Base-by-base conservation (phyloP, 2,888 invertebrate genomes). In the Drosophila pseudotalamancana region DNA sequence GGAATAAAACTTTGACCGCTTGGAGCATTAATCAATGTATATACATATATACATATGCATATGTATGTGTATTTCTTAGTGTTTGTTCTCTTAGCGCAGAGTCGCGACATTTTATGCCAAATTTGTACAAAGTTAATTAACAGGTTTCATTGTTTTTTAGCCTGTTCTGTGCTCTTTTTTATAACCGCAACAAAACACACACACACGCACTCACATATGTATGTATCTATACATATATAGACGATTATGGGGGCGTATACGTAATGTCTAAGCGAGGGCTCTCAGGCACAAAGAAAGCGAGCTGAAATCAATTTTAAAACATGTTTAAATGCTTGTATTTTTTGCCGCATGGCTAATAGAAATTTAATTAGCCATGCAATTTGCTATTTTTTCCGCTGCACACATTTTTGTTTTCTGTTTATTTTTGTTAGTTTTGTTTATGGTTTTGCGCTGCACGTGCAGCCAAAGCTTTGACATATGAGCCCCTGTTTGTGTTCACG, bases 91-190 rank as follows among this genome's bases (percentile, higher is more conserved):
- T 51, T 72, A 34, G 45, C 49, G 31, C 43, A 19, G 48, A 40
- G 59, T 72, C 68, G 81, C 80, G 67, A 87, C 66, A 77, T 61
- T 69, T 87, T 62, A 48, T 81, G 68, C 85, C 85, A 87, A 87
- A 82, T 77, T 81, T 70, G 82, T 64, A 45, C 72, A 77, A 59
- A 77, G 60, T 70, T 87, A 80, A 87, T 82, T 82, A 82, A 82
- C 82, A 68, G 74, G 87, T 87, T 82, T 78, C 65, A 82, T 82
- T 85, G 74, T 85, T 67, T 66, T 63, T 63, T 50, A 57, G 59
- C 18, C 49, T 64, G 57, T 61, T 57, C 45, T 61, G 42, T 48
- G 16, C 23, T 37, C 32, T 54, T 63, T n/a, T 71, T 75, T 59
- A 72, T 56, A 55, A 40, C 57, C 51, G 43, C 57, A 73, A 57